Evolutionary conservation across 2,797 vertebrate species (phyloP), one percentile per base, ranked within the genome.

Genomic region (Acestrorhynchus altus): DNA sequence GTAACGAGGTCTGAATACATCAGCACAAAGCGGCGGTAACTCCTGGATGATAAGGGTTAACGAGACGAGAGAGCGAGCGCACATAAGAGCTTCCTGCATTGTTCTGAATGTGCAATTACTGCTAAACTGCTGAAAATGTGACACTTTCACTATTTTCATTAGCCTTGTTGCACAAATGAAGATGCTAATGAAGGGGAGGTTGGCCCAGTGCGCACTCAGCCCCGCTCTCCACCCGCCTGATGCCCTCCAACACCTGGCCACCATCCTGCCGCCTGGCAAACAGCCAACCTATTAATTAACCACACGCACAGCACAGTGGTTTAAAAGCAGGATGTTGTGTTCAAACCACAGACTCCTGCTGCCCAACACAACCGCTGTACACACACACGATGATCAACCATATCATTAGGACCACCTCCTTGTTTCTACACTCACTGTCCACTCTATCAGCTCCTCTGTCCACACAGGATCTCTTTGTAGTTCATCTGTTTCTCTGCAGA

Each of bases 211-310:
- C 18, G 63, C 76, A 72, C 84, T 79, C 81, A 88, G 81, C 80
- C 72, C 72, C 68, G 39, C 65, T 39, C 52, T 71, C 79, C 83
- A 79, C 79, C 83, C 80, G 39, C 69, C 86, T 75, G 57, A 77
- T 89, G 86, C 86, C 90, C 90, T 88, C 83, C 67, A 88, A 89
- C 90, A 93, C 91, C 90, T 91, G 89, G 86, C 85, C 83, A 81
- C 81, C 86, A 90, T 92, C 90, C 87, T 59, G 70, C 78, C 63
- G 69, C 83, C 71, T 91, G 89, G 89, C 86, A 28, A 12, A 8
- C 15, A 26, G 88, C 91, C 91, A 90, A 79, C 24, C 4, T 54
- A 75, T 85, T 89, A 84, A 87, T 90, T 85, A 85, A 88, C 87
- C 85, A 80, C 83, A 76, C 68, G 31, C 61, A 52, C 81, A 57